These are phyloP conservation scores for Presbytis comata DNA, from an alignment of 2,797 vertebrate species.

Conservation along the genomic window DNA sequence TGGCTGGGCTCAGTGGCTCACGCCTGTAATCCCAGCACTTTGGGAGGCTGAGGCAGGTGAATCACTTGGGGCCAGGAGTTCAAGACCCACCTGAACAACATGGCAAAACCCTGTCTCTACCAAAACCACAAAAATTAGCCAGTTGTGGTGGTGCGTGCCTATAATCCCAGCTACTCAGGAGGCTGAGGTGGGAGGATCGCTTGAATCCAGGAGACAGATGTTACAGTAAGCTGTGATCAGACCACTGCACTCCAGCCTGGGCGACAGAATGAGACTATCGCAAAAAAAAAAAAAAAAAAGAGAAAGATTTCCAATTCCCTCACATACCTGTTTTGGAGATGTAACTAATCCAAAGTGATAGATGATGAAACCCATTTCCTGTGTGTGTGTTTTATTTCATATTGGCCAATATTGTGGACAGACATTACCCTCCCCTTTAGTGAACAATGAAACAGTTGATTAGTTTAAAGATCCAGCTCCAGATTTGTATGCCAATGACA, in stretches of 20 bases:
- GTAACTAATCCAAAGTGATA: not conserved
- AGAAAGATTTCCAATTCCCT: rapidly evolving
- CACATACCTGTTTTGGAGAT: not conserved
- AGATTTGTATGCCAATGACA: not conserved
- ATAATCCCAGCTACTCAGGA: not conserved
- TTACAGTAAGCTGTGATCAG: not conserved
- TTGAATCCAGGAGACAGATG: not conserved
- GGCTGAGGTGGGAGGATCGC: not conserved
- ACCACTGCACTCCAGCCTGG: not conserved
- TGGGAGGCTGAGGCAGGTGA: not conserved
- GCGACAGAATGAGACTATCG: rapidly evolving
- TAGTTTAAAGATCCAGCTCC: not conserved
- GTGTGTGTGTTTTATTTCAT: conserved; percentile 11
- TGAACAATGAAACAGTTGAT: not conserved
- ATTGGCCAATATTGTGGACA: not conserved
- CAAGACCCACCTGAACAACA: not conserved
- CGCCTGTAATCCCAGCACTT: not conserved
- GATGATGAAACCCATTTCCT: not conserved
- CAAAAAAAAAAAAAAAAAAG: not conserved
- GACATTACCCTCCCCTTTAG: not conserved
- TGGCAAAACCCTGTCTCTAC: not conserved
- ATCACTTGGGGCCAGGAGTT: not conserved
- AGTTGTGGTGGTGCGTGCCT: not conserved
- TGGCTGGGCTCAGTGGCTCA: not conserved
- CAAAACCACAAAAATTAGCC: not conserved